Evolutionary conservation across 1,140 invertebrate genomes (phyloP).

Genomic region (Luehdorfia chinensis): DNA sequence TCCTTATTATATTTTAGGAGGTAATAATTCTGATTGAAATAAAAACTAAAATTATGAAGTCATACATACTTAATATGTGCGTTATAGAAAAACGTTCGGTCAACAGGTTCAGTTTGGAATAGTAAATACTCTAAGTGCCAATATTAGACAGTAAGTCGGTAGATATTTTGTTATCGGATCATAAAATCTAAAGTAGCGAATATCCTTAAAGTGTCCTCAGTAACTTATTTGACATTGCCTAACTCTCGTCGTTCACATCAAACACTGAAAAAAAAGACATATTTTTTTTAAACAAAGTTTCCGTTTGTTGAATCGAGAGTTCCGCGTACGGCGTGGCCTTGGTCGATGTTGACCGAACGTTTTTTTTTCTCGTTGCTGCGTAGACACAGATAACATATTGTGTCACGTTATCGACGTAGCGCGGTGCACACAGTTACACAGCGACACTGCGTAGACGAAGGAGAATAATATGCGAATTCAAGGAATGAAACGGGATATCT

Average conservation of each 20-base stretch:
- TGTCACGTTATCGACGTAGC: slow-evolving; percentile 43
- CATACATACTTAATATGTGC: too few relatives aligned
- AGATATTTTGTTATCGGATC: slow-evolving; percentile 36
- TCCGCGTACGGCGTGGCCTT: slow-evolving; percentile 59
- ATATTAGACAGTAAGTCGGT: slow-evolving; percentile 11
- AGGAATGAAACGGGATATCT: slow-evolving; percentile 8
- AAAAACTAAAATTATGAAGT: too few relatives aligned
- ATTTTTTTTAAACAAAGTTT: slow-evolving; percentile 34
- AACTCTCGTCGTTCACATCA: slow-evolving; percentile 32
- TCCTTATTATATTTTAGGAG: too few relatives aligned
- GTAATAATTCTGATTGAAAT: too few relatives aligned
- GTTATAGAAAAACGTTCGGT: too few relatives aligned
- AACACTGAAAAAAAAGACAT: slow-evolving; percentile 30
- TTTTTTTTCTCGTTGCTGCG: slow-evolving; percentile 42
- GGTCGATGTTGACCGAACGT: slow-evolving; percentile 53
- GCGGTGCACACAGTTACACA: background rate
- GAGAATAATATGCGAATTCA: slow-evolving; percentile 9
- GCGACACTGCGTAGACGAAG: slow-evolving; percentile 1
- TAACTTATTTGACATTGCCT: slow-evolving; percentile 64
- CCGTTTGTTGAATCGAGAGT: slow-evolving; percentile 45
- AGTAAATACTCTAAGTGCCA: slow-evolving; percentile 4
- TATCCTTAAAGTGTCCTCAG: slow-evolving; percentile 50
- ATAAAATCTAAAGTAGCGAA: slow-evolving; percentile 37
- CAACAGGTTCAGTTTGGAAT: too few relatives aligned
- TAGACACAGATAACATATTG: slow-evolving; percentile 59